Base-by-base conservation (phyloP, 2,797 vertebrate genomes). In the Smutsia gigantea region DNA sequence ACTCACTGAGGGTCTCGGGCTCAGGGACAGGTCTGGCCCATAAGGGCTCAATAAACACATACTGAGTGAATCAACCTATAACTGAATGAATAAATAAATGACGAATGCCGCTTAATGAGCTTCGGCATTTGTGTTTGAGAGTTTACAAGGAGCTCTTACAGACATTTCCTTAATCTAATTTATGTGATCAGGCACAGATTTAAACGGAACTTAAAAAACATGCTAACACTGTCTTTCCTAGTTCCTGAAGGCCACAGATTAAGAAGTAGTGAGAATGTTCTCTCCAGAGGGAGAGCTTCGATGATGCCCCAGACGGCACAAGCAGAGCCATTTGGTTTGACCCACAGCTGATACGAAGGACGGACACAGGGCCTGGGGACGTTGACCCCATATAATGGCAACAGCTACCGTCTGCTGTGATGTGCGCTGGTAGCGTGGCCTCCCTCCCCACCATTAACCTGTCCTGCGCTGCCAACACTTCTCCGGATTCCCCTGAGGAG, bases 101-200 rank as follows among this genome's bases (percentile, higher is more conserved):
- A 68, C 75, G 37, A 49, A 66, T 51, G 66, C 68, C 72, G 1
- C 0, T 31, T 53, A 42, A 81, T 3, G 72, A 53, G 42, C 87
- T 57, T 78, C 89, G 29, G 7, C 79, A n/a, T 93, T 87, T 74
- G 92, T 59, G 8, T 31, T 88, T 84, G 19, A 42, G 46, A 2
- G 39, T 89, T 83, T 87, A 66, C 74, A 25, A 49, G 92, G 92
- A 59, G 39, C 57, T 78, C 89, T 75, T 17, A n/a, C 27, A 87
- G 63, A 49, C 39, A 1, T 57, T 55, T 68, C 57, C 84, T 39
- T 83, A 6, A 18, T 93, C 97, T 90, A 83, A 49, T 55, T 31
- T 57, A 53, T 23, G 61, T 93, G 87, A 90, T 87, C 18, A 89
- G 92, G 82, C 63, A 89, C 95, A 66, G 91, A 49, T 39, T 87